Evolutionary conservation across 2,797 vertebrate genomes (phyloP), one percentile per base, ranked within the genome.

Genomic region (Poecilia velifera): DNA sequence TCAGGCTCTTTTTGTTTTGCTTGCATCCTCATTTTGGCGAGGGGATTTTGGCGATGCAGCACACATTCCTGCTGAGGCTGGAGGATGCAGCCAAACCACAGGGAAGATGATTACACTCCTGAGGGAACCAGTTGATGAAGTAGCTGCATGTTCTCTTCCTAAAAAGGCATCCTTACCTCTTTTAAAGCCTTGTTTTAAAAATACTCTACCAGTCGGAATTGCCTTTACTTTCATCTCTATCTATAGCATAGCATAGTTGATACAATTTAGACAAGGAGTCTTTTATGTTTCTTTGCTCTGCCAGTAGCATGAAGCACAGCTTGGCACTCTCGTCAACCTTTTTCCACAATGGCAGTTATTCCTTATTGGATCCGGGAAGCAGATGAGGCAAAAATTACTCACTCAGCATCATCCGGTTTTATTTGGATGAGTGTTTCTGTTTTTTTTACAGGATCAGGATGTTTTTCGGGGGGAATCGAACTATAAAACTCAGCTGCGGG

Each of bases 361-460:
- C 25, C 13, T 82, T 89, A 88, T 76, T 83, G 83, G 78, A 83
- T 92, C 87, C 83, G 74, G 91, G 89, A 95, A 93, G 25, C 28
- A 73, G 82, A 91, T 93, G 93, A 94, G 86, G 84, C 76, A 86
- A 85, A 83, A 75, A 91, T 93, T 93, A 91, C 91, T 95, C 94
- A 95, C 82, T 86, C 88, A 80, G 87, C 89, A 90, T 94, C 92
- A 91, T 91, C 80, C 41, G 55, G 82, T 91, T 92, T 94, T 93
- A 94, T 89, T 88, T 89, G 82, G 51, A 31, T 88, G 80, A 88
- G 80, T 89, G 88, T 93, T 71, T 34, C 20, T 36, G 16, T 25
- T 45, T 34, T 34, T 92, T 93, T 95, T 93, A 91, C 74, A 41
- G 87, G 84, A 88, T 87, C 85, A 79, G 59, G 79, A 43, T 85